Evolutionary conservation across 2,888 invertebrate species (phyloP).

Genomic region (Zygogramma bicolorata): DNA sequence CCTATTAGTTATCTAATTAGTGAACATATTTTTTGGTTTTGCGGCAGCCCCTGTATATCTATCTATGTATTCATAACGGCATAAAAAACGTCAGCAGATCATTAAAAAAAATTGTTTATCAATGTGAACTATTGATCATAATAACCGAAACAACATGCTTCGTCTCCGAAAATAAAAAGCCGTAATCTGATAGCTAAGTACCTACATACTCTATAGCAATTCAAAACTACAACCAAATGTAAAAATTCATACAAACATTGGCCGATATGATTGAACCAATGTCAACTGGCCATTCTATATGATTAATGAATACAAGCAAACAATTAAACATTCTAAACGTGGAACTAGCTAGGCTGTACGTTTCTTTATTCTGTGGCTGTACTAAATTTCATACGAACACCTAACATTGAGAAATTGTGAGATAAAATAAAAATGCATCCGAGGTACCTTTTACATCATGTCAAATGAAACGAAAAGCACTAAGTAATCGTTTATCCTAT

Average conservation of each 20-base stretch:
- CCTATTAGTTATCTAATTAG: no score
- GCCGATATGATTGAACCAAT: not conserved
- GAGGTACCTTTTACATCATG: constrained; percentile 25
- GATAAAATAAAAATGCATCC: not conserved
- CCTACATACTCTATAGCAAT: no score
- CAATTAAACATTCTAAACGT: not conserved
- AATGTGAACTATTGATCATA: no score
- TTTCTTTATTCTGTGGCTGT: no score
- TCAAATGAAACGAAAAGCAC: constrained; percentile 36
- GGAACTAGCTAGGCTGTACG: not conserved
- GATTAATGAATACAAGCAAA: not conserved
- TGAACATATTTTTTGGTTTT: no score
- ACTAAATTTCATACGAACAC: not conserved
- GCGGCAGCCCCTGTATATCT: no score
- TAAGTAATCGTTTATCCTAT: constrained; percentile 23
- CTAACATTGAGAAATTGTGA: not conserved
- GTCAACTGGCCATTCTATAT: not conserved
- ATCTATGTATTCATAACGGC: no score
- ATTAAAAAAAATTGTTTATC: no score
- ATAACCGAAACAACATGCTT: no score
- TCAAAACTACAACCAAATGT: not conserved
- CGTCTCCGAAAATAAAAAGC: no score
- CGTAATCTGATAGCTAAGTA: no score
- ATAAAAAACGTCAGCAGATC: no score
- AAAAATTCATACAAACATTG: not conserved